Evolutionary conservation across 2,888 invertebrate genomes (phyloP).

Genomic region (Agriopis leucophaearia): DNA sequence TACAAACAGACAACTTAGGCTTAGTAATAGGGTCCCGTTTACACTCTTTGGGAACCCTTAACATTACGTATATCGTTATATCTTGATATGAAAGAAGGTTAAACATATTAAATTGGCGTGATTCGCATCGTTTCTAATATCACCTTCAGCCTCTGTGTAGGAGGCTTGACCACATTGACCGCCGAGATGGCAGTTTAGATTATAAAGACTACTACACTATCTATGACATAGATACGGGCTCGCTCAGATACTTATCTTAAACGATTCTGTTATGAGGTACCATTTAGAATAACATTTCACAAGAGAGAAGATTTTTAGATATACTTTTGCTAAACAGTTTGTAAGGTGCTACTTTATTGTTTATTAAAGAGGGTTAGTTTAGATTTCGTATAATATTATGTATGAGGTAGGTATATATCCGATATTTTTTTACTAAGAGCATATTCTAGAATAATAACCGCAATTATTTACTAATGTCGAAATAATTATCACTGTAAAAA

Average conservation of each 20-base stretch:
- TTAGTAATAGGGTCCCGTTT: too few relatives aligned
- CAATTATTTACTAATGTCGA: too few relatives aligned
- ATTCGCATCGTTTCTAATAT: constrained; percentile 4
- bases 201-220: background rate
- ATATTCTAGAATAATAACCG: too few relatives aligned
- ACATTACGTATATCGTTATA: too few relatives aligned
- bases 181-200: constrained; percentile 18
- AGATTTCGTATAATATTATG: background rate
- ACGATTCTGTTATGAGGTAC: constrained; percentile 1
- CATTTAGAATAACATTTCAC: background rate
- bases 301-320: background rate
- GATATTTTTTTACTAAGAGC: too few relatives aligned
- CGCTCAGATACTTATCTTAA: constrained; percentile 11
- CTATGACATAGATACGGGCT: background rate
- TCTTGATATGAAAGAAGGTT: background rate
- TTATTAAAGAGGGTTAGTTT: background rate
- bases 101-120: background rate
- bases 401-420: too few relatives aligned
- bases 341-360: background rate
- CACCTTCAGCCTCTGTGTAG: constrained; percentile 9
- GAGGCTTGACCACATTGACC: constrained; percentile 20
- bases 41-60: too few relatives aligned
- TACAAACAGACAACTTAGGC: too few relatives aligned
- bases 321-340: background rate
- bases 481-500: too few relatives aligned